Base-by-base conservation (phyloP, 2,888 invertebrate genomes). In the Spisula solida region DNA sequence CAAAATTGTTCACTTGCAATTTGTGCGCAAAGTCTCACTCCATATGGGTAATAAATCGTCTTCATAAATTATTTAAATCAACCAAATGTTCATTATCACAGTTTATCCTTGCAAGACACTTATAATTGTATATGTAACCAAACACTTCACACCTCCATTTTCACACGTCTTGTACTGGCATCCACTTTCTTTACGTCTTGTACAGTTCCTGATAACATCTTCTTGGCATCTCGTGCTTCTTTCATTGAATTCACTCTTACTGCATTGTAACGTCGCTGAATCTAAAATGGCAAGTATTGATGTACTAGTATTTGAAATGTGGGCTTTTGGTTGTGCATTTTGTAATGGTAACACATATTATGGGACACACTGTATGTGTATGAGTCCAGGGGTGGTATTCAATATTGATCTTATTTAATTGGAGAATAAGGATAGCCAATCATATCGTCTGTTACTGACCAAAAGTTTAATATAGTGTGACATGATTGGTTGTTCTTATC, bases 191-290 rank as follows among this genome's bases (percentile, higher is more conserved):
- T 83, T 8, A 91, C 88, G 14, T 92, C 92, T 51, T 94, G 88
- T 34, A 93, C 81, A 20, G 93, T 92, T 70, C 92, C 92, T 29
- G 93, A 90, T 81, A 95, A 85, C 82, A 94, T 87, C 78, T 93
- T 94, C 81, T 93, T 93, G 5, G 94, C 94, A n/a, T 94, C 94
- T 56, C 92, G 93, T 0, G 95, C 95, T 84, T 95, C 94, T 66
- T 94, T 94, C 94, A 95, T 93, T 10, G 95, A 95, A 79, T 92
- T 94, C 0, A 95, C 93, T 79, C 95, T 82, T 8, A 95, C 95
- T 41, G 94, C 89, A 85, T 95, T 95, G 92, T 95, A 95, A 8
- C 94, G 91, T 55, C 93, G 87, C 85, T 95, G 95, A 80, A 95
- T 94, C 95, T 95, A 93, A 82, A 91, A 90, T 16, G 25, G 31